Evolutionary conservation across 1,140 invertebrate species (phyloP), one percentile per base, ranked within the genome.

Genomic region (Temnothorax longispinosus): DNA sequence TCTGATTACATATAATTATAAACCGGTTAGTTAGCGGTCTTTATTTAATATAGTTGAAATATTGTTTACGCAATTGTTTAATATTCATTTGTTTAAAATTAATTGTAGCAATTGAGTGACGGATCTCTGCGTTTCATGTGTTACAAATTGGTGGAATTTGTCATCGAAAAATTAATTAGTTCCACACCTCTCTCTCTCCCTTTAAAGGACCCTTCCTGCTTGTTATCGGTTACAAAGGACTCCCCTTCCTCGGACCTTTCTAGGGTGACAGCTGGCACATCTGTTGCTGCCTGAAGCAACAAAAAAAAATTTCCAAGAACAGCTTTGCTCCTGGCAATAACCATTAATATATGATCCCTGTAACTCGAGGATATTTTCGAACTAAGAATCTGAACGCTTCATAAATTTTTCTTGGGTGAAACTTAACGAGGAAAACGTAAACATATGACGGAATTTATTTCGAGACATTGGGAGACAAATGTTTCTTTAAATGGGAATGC

Each of bases 251-350:
- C 56, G 56, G 41, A 35, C 38, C 52, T 85, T 80, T 50, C 62
- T 67, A 81, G 76, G 89, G 89, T 89, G 87, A 81, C 90, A 91
- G 90, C 90, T 91, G 90, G 62, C 76, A 91, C 90, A 91, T 91
- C 89, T 91, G 90, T 91, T 91, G 87, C 80, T 89, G 71, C 47
- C 75, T 80, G 64, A 90, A 87, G 87, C 88, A 86, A 87, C 87
- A n/a, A 82, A 91, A 91, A 65, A 91, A 81, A 88, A 78, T 88
- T 89, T 86, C 89, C 78, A 56, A 88, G 85, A 91, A 85, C 67
- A 71, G 87, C 85, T 89, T 85, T 82, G 69, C 85, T 76, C 54
- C 85, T 87, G 85, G 85, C 87, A 91, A 91, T 91, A 91, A 78
- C 89, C 85, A 91, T 91, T 91, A 91, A 91, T 91, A 87, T 85